These are phyloP conservation scores for Vulpes ferrilata DNA, from an alignment of 2,113 vertebrate species.

Conservation along the genomic window DNA sequence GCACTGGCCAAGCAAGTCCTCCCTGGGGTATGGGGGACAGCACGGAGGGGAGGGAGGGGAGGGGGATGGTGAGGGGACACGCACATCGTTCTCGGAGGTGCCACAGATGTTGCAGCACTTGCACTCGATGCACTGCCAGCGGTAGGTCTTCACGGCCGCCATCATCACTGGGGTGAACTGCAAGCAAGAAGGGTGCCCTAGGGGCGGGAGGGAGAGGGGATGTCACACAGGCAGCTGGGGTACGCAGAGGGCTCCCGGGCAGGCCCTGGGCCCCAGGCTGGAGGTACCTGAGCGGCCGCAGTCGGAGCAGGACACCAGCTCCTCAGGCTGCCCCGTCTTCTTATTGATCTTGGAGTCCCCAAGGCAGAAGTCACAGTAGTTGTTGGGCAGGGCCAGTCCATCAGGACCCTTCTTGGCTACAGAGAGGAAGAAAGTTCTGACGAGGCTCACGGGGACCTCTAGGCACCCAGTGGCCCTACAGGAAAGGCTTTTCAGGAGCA, in stretches of 20 bases:
- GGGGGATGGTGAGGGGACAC: conserved; percentile 53
- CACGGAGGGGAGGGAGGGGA: too few species aligned
- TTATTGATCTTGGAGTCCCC: conserved; percentile 98
- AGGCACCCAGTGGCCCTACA: background rate
- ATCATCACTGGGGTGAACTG: conserved; percentile 99
- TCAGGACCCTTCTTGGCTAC: conserved; percentile 97
- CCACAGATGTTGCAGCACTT: conserved; percentile 99
- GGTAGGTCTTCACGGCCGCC: conserved; percentile 97
- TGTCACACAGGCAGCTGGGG: background rate
- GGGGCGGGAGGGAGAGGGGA: too few species aligned
- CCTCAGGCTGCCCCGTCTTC: conserved; percentile 96
- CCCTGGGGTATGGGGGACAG: too few species aligned
- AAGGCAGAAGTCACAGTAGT: conserved; percentile 98
- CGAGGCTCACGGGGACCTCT: rapidly evolving
- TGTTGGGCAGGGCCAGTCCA: conserved; percentile 95
- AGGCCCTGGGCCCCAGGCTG: background rate
- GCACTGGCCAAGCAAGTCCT: background rate
- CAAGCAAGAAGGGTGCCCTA: conserved; percentile 95
- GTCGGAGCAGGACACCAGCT: conserved; percentile 97
- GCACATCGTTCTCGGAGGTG: conserved; percentile 97
- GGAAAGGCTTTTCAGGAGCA: background rate
- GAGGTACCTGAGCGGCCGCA: conserved; percentile 95
- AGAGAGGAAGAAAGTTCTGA: background rate
- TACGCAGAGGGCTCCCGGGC: background rate
- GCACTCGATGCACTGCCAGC: conserved; percentile 99